Evolutionary conservation across 2,888 invertebrate species (phyloP), one percentile per base, ranked within the genome.

Genomic region (Hirtodrosophila duncani): DNA sequence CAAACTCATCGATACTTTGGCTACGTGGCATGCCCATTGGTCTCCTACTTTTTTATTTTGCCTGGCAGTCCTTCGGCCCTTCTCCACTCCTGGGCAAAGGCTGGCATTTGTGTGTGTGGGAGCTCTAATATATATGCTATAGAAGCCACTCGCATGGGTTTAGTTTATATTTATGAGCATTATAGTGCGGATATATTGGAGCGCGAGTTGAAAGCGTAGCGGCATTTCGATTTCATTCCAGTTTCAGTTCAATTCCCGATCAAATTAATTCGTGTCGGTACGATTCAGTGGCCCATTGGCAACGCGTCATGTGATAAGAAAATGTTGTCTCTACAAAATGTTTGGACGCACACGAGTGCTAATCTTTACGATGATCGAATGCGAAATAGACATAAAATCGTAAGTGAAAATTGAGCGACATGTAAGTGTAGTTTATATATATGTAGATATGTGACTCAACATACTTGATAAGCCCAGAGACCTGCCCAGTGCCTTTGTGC

Each of bases 161-260:
- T 84, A 85, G 85, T 85, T 86, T 81, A 85, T 85, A 85, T 86
- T 85, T 85, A 86, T 86, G 85, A 78, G 83, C 81, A 85, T 85
- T 86, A 85, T 85, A 84, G 85, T 83, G 79, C 83, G 86, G 86
- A 85, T 85, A 85, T 79, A 81, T 81, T 67, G n/a, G 75, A 57
- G 81, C 77, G 81, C 65, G 63, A 55, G 45, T 52, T 67, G 41
- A 65, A 42, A 39, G 46, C 30, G 63, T 17, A 45, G 41, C 48
- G 31, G 41, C 48, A 29, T 41, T 63, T 17, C 18, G 38, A 16
- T 31, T 31, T 51, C 68, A 64, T 52, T 65, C 61, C 64, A 66
- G 36, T 37, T 14, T 14, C 14, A 24, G 13, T 14, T 10, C 13
- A 24, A n/a, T 9, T 13, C 18, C 9, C 10, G 17, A 9, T 38